Base-by-base conservation (phyloP, 2,113 vertebrate genomes). In the Clarias macrocephalus region DNA sequence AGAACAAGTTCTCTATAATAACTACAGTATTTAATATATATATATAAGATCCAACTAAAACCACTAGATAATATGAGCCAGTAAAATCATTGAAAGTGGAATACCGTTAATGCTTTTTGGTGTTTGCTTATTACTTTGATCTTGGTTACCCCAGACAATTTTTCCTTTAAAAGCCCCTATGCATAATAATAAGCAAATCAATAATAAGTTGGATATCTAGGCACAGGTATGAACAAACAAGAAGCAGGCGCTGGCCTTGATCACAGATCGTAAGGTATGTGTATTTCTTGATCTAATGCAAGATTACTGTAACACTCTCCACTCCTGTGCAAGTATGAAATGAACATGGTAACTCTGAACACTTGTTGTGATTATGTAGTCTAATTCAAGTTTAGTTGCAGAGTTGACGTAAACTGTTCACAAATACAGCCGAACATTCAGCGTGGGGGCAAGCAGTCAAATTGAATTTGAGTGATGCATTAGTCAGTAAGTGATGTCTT, bases 401-500 rank as follows among this genome's bases (percentile, higher is more conserved):
- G 79, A 76, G 30, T 77, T 85, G 89, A 86, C 57, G 77, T 85
- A 89, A 73, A 83, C 18, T 37, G 84, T 33, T 81, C 87, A 83
- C 84, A 86, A 62, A 81, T 84, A 59, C 82, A 86, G 42, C 84
- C 54, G 82, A 90, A 85, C 68, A 65, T 76, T 85, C 86, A 88
- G 72, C 54, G 87, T 90, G 89, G 86, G 87, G 56, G 87, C 86
- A 86, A 90, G 87, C 63, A 88, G 72, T 89, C 84, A 89, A 83
- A 88, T 90, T 33, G 84, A 84, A 79, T 80, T 89, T 62, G 86
- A 83, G 89, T 85, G 89, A 88, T 66, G 89, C 84, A 88, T 88
- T 88, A 88, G 87, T 90, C 89, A 90, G 82, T 80, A 85, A 85
- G 88, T 88, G 89, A 88, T 88, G 89, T 73, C 86, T 88, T 88